A percentile compares a stretch with the other conserved stretches of the same genome.
Conservation (phyloP, 2,797 vertebrate species). For the Macropodus opercularis region DNA sequence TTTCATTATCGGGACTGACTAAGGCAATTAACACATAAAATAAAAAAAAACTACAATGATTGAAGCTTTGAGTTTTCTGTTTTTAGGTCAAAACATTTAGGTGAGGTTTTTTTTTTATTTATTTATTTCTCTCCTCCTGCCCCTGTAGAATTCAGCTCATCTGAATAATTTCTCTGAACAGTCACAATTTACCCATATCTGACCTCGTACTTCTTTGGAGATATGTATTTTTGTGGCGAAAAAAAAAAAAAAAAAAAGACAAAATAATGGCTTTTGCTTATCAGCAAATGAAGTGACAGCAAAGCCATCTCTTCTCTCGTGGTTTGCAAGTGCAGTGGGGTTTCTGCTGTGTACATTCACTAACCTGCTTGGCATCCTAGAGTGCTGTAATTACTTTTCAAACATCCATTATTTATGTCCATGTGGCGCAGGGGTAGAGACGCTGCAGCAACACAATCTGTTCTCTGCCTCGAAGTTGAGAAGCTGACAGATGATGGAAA, state of each 20-base stretch:
- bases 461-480: slow-evolving; percentile 22
- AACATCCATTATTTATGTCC: slow-evolving; percentile 49
- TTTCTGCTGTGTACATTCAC: slow-evolving; percentile 20
- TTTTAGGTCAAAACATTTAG: neutral
- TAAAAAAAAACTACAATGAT: neutral
- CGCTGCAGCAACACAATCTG: slow-evolving; percentile 27
- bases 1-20: neutral
- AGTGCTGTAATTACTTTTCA: slow-evolving; percentile 43
- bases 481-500: slow-evolving; percentile 9
- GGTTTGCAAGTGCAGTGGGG: neutral
- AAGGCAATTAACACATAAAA: neutral
- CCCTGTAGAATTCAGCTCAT: neutral
- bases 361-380: slow-evolving; percentile 29
- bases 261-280: neutral
- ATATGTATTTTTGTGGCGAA: neutral
- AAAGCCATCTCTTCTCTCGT: slow-evolving; percentile 1
- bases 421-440: slow-evolving; percentile 21
- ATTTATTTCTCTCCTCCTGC: neutral
- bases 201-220: neutral
- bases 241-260: slow-evolving; percentile 6
- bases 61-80: neutral
- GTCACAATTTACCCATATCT: slow-evolving; percentile 1
- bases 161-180: neutral
- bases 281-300: neutral
- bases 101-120: neutral